Percentiles rank a stretch among this genome's conserved stretches.
Conservation (phyloP, 2,888 invertebrate genomes). For the Tenthredo scrophulariae region DNA sequence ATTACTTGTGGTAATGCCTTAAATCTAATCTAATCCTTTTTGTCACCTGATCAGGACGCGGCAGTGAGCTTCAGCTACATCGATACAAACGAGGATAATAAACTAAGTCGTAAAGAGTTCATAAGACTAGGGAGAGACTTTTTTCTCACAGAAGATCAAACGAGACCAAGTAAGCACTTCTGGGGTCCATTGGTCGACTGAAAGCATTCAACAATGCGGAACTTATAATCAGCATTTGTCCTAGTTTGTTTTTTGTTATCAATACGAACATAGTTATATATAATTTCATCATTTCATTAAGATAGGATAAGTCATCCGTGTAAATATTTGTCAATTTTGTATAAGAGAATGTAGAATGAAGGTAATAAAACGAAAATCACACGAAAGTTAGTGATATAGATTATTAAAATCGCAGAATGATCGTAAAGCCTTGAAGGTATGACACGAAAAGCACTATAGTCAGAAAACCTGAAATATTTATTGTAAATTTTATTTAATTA, state of each 20-base stretch:
- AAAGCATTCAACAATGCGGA: constrained; percentile 65
- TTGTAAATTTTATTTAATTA: neutral
- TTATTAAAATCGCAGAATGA: neutral
- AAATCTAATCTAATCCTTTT: constrained; percentile 44
- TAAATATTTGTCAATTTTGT: constrained; percentile 39
- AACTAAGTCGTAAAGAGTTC: constrained; percentile 88
- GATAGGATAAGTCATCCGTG: constrained; percentile 27
- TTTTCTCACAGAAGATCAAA: constrained; percentile 88
- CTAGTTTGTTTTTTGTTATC: neutral
- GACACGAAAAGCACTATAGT: neutral
- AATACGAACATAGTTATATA: neutral
- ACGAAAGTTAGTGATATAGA: neutral
- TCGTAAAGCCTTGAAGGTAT: neutral
- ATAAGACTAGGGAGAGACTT: constrained; percentile 90
- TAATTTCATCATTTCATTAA: neutral
- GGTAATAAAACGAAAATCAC: neutral
- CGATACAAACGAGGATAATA: constrained; percentile 89
- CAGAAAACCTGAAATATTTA: neutral
- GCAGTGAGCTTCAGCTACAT: constrained; percentile 89
- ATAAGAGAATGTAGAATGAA: constrained; percentile 26
- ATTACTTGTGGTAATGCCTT: neutral
- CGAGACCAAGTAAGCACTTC: constrained; percentile 89
- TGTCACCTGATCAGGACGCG: constrained; percentile 79
- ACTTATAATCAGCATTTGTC: neutral
- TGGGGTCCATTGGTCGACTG: constrained; percentile 89